Evolutionary conservation across 2,888 invertebrate species (phyloP).

Genomic region (Portevinia maculata): DNA sequence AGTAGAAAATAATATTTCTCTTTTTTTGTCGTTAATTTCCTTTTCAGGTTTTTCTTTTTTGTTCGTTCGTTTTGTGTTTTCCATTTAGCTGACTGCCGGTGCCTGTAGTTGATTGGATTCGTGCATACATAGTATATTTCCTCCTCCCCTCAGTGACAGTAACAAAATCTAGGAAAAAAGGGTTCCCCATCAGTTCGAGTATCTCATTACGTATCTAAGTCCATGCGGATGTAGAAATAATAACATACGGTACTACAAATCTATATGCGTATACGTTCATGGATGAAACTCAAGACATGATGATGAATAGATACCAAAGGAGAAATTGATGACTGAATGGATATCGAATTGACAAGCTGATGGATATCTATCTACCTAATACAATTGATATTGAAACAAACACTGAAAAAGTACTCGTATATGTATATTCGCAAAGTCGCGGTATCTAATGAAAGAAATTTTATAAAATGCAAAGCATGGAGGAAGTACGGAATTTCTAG

Average conservation of each 20-base stretch:
- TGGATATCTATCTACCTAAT: conserved; percentile 73
- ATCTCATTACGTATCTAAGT: conserved; percentile 46
- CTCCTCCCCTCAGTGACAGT: conserved; percentile 25
- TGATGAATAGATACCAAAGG: conserved; percentile 73
- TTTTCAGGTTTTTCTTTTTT: conserved; percentile 28
- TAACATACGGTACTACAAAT: conserved; percentile 1
- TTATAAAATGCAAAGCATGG: conserved; percentile 29
- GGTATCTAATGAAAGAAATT: conserved; percentile 20
- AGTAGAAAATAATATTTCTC: conserved; percentile 18
- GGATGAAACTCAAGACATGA: conserved; percentile 69
- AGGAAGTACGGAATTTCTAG: conserved; percentile 61
- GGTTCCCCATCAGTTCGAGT: conserved; percentile 38
- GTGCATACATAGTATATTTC: conserved; percentile 1
- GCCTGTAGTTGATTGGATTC: conserved; percentile 36
- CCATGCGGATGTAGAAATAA: conserved; percentile 12
- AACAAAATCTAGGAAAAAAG: conserved; percentile 36
- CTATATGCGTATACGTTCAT: background rate
- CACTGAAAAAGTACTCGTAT: conserved; percentile 1
- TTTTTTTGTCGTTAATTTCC: conserved; percentile 51
- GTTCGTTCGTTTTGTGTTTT: conserved; percentile 24
- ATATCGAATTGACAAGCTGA: conserved; percentile 74
- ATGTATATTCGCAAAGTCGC: background rate
- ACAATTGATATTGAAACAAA: conserved; percentile 68
- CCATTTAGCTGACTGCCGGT: conserved; percentile 39
- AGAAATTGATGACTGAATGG: conserved; percentile 74